Evolutionary conservation across 2,888 invertebrate species (phyloP), one percentile per base, ranked within the genome.

Genomic region (Phoenoteleia sp.): DNA sequence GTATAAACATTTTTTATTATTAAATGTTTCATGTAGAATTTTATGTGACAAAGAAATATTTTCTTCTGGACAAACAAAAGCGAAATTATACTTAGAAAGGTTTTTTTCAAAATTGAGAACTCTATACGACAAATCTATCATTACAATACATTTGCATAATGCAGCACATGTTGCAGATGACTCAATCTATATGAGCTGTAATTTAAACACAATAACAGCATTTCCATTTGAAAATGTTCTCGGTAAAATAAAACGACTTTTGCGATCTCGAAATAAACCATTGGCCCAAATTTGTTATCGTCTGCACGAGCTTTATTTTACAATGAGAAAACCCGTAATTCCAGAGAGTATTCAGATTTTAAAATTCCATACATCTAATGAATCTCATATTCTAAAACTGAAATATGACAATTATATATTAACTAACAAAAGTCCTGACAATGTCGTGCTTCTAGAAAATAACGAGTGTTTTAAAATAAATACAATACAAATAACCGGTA

Each of bases 21-120:
- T 79, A 56, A 52, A 67, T 45, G 67, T 49, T 0, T 60, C 60
- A 33, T 79, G 67, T 45, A 23, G 56, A 42, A 75, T 75, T 29
- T 56, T 75, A 33, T 75, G 64, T 39, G 9, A 33, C 33, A 1
- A 33, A 33, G 9, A 9, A n/a, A n/a, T 33, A 6, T 33, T 33
- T 33, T 33, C 11, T 9, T 3, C 33, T 7, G 11, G 2, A 3
- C 33, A 11, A 33, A 33, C 4, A 33, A 7, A n/a, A n/a, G n/a
- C n/a, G n/a, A n/a, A n/a, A n/a, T n/a, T n/a, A n/a, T n/a, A n/a
- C n/a, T n/a, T n/a, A n/a, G n/a, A n/a, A n/a, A n/a, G n/a, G n/a
- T n/a, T n/a, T n/a, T n/a, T n/a, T n/a, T n/a, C n/a, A n/a, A n/a
- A n/a, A n/a, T n/a, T n/a, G n/a, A n/a, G n/a, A n/a, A n/a, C n/a